phyloP scores from a whole-genome alignment of 2,113 vertebrate species.

The Capreolus pygargus region DNA sequence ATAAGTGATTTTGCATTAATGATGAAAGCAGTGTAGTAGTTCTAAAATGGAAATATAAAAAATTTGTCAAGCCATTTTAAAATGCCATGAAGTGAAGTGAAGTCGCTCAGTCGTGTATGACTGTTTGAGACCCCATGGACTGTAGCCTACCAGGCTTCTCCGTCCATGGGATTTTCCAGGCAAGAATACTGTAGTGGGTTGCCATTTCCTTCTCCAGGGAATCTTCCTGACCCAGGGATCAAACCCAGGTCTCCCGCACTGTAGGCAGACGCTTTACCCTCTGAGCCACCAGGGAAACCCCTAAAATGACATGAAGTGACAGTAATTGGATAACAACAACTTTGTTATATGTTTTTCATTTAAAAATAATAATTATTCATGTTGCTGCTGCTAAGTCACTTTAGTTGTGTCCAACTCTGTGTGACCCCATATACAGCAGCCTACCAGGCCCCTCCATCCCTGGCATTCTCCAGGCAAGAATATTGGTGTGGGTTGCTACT shows the following conservation, averaged over 20 bases:
- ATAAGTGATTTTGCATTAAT: neutral
- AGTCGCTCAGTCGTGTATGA: no score
- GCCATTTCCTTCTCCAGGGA: no score
- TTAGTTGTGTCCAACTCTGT: neutral
- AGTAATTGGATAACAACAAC: neutral
- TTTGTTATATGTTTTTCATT: neutral
- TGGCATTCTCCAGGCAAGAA: neutral
- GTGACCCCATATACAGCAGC: fast-evolving
- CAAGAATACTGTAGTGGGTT: no score
- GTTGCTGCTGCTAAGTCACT: neutral
- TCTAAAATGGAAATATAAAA: neutral
- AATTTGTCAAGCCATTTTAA: neutral
- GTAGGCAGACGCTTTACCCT: no score
- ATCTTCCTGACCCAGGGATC: no score
- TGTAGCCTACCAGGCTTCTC: no score
- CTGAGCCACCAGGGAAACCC: no score
- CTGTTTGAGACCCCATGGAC: no score
- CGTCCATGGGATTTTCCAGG: no score
- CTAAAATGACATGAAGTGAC: neutral
- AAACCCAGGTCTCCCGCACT: no score
- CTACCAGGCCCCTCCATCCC: neutral
- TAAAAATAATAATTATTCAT: neutral
- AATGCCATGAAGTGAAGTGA: neutral
- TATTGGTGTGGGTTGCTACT: neutral
- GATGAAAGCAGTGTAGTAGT: neutral